Conservation (phyloP, 2,888 invertebrate species). For the Yponomeuta cagnagella region DNA sequence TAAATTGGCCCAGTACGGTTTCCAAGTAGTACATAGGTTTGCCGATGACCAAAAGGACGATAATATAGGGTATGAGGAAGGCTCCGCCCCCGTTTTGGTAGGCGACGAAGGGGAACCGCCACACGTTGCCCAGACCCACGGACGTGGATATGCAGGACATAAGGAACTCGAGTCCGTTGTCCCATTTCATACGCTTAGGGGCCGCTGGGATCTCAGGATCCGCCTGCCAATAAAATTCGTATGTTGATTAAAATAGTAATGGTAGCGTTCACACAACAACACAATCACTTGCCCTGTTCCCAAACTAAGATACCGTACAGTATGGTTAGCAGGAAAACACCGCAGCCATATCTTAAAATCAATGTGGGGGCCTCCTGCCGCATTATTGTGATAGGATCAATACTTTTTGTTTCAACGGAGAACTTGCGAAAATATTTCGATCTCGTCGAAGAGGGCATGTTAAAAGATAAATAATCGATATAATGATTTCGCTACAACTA, state of each 20-base stretch:
- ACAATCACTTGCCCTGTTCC: too few relatives aligned
- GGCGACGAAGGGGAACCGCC: constrained; percentile 77
- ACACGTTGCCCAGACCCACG: constrained; percentile 83
- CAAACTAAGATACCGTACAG: too few relatives aligned
- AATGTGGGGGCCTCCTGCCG: too few relatives aligned
- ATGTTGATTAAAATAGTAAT: background rate
- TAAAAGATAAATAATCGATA: too few relatives aligned
- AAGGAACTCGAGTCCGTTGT: constrained; percentile 80
- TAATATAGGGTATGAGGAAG: constrained; percentile 83
- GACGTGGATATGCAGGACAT: constrained; percentile 85
- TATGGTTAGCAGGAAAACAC: too few relatives aligned
- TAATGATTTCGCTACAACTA: too few relatives aligned
- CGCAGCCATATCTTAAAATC: too few relatives aligned
- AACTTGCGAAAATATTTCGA: too few relatives aligned
- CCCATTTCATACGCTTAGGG: constrained; percentile 71
- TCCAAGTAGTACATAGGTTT: constrained; percentile 91
- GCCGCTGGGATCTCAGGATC: background rate
- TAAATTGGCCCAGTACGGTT: constrained; percentile 89
- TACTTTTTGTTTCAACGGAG: too few relatives aligned
- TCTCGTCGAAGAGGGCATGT: too few relatives aligned
- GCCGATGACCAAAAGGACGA: constrained; percentile 81
- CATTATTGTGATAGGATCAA: too few relatives aligned
- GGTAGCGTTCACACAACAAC: too few relatives aligned
- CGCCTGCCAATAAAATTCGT: background rate
- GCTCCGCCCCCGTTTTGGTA: constrained; percentile 85